Base-by-base conservation (phyloP, 2,888 invertebrate genomes). In the Trichacis sp. region DNA sequence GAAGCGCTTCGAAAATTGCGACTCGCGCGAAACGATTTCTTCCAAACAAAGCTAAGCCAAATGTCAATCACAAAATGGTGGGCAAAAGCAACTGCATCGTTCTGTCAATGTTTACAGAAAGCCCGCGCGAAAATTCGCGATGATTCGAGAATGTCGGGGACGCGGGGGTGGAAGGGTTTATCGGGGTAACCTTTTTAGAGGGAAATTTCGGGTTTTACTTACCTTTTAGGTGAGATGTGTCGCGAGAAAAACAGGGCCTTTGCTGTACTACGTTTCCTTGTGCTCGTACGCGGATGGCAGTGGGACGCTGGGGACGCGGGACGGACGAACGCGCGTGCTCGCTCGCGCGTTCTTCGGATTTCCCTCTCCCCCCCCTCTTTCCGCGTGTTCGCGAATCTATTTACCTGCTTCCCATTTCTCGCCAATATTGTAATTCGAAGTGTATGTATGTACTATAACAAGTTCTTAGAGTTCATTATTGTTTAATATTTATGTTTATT, bases 11-110 rank as follows among this genome's bases (percentile, higher is more conserved):
- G 49, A 36, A 30, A 18, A 50, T 19, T 47, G 56, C 43, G 46
- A 11, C 38, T 33, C 45, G 33, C 60, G 56, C 48, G 53, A 43
- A 49, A 60, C 66, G 69, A 69, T 76, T 75, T 71, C 72, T 73
- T 75, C 73, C 69, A 55, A 69, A 66, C 63, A 33, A 33, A 33
- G 33, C 24, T 24, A 24, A 24, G 24, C 33, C 33, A 33, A 77
- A 73, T 75, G 73, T 72, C 75, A 77, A 77, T 77, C 73, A 73
- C 73, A 77, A 77, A 73, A 77, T 77, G 76, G 76, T 71, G n/a
- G 75, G 73, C 73, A 67, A 64, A 72, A 52, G 59, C 33, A 11
- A 64, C 63, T 70, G 56, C 64, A 66, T 59, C 47, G 56, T 46
- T 47, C 49, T 38, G 19, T n/a, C 43, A 19, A 43, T n/a, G n/a